These are phyloP conservation scores for Drosophila testacea DNA, from an alignment of 2,888 invertebrate genomes.

Conservation along the genomic window DNA sequence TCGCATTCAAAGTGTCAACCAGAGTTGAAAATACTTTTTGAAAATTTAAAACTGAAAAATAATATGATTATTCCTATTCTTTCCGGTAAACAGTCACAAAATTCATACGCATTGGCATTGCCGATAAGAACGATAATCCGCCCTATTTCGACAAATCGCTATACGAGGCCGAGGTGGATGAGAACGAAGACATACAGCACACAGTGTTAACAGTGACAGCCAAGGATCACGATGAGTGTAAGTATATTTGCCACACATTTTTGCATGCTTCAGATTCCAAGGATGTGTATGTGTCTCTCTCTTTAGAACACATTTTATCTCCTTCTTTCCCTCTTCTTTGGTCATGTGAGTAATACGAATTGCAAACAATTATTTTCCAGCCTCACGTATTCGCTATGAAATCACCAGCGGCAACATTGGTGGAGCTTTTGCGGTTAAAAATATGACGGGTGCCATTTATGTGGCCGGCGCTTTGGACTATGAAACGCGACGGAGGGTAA, in stretches of 20 bases:
- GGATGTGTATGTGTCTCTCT: not conserved
- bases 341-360: constrained; percentile 33
- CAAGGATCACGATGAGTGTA: constrained; percentile 99
- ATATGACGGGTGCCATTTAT: constrained; percentile 99
- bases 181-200: constrained; percentile 98
- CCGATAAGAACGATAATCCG: constrained; percentile 99
- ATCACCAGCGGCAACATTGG: constrained; percentile 99
- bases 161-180: constrained; percentile 98
- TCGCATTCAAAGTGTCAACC: constrained; percentile 23
- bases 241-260: constrained; percentile 86
- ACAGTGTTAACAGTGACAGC: constrained; percentile 99
- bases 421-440: constrained; percentile 98
- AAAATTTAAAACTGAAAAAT: constrained; percentile 40
- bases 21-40: constrained; percentile 10
- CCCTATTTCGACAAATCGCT: constrained; percentile 98
- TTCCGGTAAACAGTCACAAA: constrained; percentile 92
- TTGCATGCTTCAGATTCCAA: constrained; percentile 8
- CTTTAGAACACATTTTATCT: not conserved
- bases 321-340: constrained; percentile 8
- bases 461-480: constrained; percentile 98
- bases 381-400: constrained; percentile 99
- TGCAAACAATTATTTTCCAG: constrained; percentile 86
- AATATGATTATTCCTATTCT: constrained; percentile 2
- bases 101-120: constrained; percentile 98
- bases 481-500: constrained; percentile 97